Conservation (phyloP, 2,888 invertebrate genomes). For the Laspeyria flexula region DNA sequence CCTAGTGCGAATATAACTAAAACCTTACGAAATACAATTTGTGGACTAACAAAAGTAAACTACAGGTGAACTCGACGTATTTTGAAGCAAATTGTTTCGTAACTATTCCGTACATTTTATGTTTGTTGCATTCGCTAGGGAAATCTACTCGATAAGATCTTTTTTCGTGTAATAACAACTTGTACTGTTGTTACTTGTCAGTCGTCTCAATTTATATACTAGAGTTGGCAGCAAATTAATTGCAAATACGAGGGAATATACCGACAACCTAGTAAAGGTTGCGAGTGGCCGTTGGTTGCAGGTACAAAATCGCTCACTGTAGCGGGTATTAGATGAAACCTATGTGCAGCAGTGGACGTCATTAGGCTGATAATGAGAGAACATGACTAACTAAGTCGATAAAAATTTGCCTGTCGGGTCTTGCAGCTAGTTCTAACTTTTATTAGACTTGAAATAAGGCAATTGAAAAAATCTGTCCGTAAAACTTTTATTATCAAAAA, state of each 20-base stretch:
- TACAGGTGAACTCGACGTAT: slow-evolving; percentile 3
- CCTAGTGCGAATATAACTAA: background rate
- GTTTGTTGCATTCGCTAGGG: background rate
- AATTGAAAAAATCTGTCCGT: no score
- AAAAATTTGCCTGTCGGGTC: slow-evolving; percentile 4
- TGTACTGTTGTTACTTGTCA: slow-evolving; percentile 15
- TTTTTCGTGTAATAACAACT: background rate
- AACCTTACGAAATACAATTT: background rate
- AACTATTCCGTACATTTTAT: background rate
- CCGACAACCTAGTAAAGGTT: slow-evolving; percentile 12
- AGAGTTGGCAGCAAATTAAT: slow-evolving; percentile 15
- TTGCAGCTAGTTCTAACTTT: slow-evolving; percentile 20
- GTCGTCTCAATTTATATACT: slow-evolving; percentile 19
- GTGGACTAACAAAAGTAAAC: background rate
- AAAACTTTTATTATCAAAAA: no score
- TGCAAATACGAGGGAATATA: slow-evolving; percentile 20
- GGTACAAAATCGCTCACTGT: no score
- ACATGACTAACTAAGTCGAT: background rate
- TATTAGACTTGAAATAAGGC: slow-evolving; percentile 16
- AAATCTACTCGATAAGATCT: slow-evolving; percentile 14
- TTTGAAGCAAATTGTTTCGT: slow-evolving; percentile 20
- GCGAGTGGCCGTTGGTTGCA: no score
- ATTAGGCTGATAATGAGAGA: no score
- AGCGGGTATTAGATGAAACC: no score
- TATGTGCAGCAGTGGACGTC: no score